These are phyloP conservation scores for Ametastegia equiseti DNA, from an alignment of 2,888 invertebrate genomes.

Conservation along the genomic window DNA sequence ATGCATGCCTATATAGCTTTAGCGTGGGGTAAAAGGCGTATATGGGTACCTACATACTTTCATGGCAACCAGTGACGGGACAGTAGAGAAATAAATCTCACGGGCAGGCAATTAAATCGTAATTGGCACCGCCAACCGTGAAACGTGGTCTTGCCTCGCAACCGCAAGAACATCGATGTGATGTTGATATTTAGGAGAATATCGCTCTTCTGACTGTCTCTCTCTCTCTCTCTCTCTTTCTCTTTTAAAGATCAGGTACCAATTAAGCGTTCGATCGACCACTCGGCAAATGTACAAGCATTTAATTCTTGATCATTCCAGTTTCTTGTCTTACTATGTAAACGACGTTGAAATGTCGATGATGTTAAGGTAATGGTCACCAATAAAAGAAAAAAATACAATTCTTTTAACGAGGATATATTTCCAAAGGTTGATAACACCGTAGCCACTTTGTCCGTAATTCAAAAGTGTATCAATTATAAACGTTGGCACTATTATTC, in stretches of 20 bases:
- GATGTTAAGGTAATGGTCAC: background rate
- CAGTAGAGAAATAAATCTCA: conserved; percentile 36
- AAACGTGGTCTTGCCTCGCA: background rate
- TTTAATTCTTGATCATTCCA: background rate
- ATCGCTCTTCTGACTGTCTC: background rate
- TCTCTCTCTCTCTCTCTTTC: background rate
- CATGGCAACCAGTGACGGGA: conserved; percentile 24
- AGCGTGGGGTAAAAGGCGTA: background rate
- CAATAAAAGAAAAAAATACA: too few species aligned
- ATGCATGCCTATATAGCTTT: background rate
- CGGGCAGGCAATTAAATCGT: conserved; percentile 36
- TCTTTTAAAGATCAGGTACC: background rate
- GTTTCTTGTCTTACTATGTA: background rate
- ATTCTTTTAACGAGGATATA: background rate
- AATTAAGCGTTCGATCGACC: conserved; percentile 14
- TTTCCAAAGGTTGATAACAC: background rate
- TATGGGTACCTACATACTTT: background rate
- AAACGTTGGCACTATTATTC: background rate
- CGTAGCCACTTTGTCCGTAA: background rate
- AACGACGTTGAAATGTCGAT: background rate
- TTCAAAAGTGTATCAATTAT: background rate
- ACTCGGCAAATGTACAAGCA: background rate
- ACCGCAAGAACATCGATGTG: background rate
- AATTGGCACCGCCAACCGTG: conserved; percentile 27
- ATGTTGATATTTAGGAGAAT: conserved; percentile 31